phyloP scores from a whole-genome alignment of 2,888 invertebrate genomes.

The Drosophila neotestacea region DNA sequence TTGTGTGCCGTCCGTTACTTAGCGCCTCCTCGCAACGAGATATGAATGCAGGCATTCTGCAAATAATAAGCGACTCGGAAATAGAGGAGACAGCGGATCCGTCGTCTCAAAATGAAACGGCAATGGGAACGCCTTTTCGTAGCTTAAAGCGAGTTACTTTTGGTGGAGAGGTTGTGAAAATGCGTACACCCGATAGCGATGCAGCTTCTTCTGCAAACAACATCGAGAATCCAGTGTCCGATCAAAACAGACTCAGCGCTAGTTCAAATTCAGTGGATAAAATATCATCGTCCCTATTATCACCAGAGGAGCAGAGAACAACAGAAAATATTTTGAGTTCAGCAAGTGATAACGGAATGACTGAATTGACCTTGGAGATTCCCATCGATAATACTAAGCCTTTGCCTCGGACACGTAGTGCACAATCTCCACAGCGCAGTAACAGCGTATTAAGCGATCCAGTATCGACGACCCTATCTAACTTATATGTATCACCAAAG shows the following conservation, averaged over 20 bases:
- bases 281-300: neutral
- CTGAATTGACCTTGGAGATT: conserved; percentile 81
- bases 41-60: conserved; percentile 85
- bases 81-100: conserved; percentile 83
- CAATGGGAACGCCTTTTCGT: conserved; percentile 84
- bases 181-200: conserved; percentile 94
- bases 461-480: neutral
- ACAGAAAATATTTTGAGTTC: neutral
- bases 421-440: conserved; percentile 32
- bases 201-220: conserved; percentile 85
- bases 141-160: conserved; percentile 92
- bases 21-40: conserved; percentile 57
- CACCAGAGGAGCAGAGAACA: neutral
- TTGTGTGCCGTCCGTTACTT: conserved; percentile 83
- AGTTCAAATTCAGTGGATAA: neutral
- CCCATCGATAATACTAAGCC: conserved; percentile 85
- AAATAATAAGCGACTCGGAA: conserved; percentile 88
- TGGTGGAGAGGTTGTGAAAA: conserved; percentile 94
- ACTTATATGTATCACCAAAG: conserved; percentile 45
- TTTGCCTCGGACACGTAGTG: conserved; percentile 43
- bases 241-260: neutral
- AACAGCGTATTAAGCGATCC: conserved; percentile 10
- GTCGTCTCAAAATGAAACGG: conserved; percentile 27
- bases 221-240: conserved; percentile 16
- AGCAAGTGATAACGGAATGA: conserved; percentile 51